phyloP scores from a whole-genome alignment of 2,888 invertebrate genomes.

The Leucoptera coffeella region DNA sequence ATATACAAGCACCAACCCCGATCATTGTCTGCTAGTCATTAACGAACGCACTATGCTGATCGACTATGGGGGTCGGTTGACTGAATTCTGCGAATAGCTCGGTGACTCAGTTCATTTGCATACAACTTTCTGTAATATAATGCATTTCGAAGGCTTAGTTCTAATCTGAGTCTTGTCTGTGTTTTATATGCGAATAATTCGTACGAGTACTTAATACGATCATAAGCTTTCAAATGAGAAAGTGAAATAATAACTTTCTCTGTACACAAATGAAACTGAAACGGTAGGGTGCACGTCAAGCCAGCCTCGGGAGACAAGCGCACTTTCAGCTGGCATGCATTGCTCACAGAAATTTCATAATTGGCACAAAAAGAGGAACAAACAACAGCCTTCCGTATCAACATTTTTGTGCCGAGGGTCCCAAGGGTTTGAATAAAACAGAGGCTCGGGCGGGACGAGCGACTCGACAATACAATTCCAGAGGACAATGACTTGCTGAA shows the following conservation, averaged over 20 bases:
- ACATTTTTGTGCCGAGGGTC: slow-evolving; percentile 31
- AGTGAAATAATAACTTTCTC: slow-evolving; percentile 26
- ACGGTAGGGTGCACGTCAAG: slow-evolving; percentile 11
- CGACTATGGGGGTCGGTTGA: slow-evolving; percentile 24
- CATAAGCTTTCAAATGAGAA: slow-evolving; percentile 13
- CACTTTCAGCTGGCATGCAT: slow-evolving; percentile 22
- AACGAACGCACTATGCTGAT: slow-evolving; percentile 34
- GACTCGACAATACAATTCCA: slow-evolving; percentile 28
- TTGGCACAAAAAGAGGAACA: slow-evolving; percentile 18
- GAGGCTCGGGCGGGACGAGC: slow-evolving; percentile 22
- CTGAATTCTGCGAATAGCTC: slow-evolving; percentile 31
- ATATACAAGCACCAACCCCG: no score
- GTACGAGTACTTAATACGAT: no score
- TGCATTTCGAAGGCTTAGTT: no score
- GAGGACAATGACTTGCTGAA: slow-evolving; percentile 13
- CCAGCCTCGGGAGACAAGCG: slow-evolving; percentile 15
- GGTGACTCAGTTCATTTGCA: slow-evolving; percentile 41
- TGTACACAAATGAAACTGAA: slow-evolving; percentile 13
- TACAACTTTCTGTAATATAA: no score
- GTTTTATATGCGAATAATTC: no score
- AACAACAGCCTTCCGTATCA: slow-evolving; percentile 21
- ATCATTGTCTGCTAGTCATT: slow-evolving; percentile 37
- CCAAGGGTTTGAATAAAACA: slow-evolving; percentile 40
- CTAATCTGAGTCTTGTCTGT: no score
- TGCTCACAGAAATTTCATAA: slow-evolving; percentile 27